Evolutionary conservation across 1,140 invertebrate genomes (phyloP).

Genomic region (Ceratina australensis): DNA sequence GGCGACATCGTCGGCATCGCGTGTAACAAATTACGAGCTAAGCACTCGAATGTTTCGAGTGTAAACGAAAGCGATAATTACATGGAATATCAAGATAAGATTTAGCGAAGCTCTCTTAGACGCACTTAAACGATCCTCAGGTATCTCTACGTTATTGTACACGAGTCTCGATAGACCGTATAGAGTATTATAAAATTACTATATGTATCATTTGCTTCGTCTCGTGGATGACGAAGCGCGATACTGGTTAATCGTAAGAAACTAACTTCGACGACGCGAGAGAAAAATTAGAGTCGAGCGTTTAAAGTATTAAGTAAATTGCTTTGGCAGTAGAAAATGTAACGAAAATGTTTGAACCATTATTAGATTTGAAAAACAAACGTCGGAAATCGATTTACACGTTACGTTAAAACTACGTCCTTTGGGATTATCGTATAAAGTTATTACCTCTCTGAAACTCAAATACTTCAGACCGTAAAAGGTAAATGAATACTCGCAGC

Average conservation of each 20-base stretch:
- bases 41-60: not conserved
- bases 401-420: conserved; percentile 19
- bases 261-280: no score
- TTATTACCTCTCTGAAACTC: not conserved
- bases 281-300: not conserved
- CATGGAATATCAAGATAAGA: not conserved
- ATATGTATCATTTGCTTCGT: no score
- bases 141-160: no score
- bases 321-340: conserved; percentile 34
- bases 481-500: not conserved
- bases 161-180: no score
- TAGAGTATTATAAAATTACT: no score
- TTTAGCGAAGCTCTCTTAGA: not conserved
- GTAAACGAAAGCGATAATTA: conserved; percentile 12
- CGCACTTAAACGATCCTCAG: no score
- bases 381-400: not conserved
- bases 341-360: not conserved
- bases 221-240: no score
- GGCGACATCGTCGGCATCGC: conserved; percentile 10
- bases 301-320: conserved; percentile 13
- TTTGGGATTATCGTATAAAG: conserved; percentile 28
- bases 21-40: conserved; percentile 5
- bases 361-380: not conserved
- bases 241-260: no score
- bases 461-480: not conserved